Base-by-base conservation (phyloP, 1,140 invertebrate genomes). In the Lordiphosa clarofinis region DNA sequence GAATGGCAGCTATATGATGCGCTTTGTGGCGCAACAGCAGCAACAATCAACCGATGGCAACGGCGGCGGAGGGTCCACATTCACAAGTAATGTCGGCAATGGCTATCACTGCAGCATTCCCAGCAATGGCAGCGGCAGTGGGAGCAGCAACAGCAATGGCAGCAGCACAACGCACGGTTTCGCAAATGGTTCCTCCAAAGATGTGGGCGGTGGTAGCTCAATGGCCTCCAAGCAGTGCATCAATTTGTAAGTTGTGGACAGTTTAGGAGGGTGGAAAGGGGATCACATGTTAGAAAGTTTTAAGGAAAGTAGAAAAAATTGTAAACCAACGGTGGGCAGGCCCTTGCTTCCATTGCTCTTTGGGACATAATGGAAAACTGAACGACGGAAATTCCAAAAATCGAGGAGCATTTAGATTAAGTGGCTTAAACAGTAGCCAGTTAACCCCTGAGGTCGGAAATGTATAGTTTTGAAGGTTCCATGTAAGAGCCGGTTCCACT, bases 91-190 rank as follows among this genome's bases (percentile, higher is more conserved):
- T 38, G 89, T 87, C 47, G 86, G 73, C 6, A 87, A 89, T 48
- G 81, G 90, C 37, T 76, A 89, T 92, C 50, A 89, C 91, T 78
- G 89, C 88, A 81, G 86, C 91, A 75, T 33, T 13, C 28, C 43
- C 92, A 9, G 90, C 87, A 81, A 89, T 90, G 54, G 90, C 89
- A 31, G 90, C 91, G 57, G 71, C 21, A 44, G 64, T 36, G 72
- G 54, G 91, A 88, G 91, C 90, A 66, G 90, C 92, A 69, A 89
- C 90, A 57, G 90, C 90, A 36, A 90, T 92, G 67, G 39, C 90
- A 91, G 63, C 90, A 91, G 54, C 89, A 90, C 90, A 90, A 59
- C 66, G 79, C 81, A 87, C 76, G 82, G 84, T 91, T 82, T 91
- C 81, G 35, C 90, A 89, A 87, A 88, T 12, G 67, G 73, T 82